A percentile compares a stretch with the other conserved stretches of the same genome.
Evolutionary conservation across 1,140 invertebrate genomes (phyloP).

Genomic region (Zaprionus nigranus): DNA sequence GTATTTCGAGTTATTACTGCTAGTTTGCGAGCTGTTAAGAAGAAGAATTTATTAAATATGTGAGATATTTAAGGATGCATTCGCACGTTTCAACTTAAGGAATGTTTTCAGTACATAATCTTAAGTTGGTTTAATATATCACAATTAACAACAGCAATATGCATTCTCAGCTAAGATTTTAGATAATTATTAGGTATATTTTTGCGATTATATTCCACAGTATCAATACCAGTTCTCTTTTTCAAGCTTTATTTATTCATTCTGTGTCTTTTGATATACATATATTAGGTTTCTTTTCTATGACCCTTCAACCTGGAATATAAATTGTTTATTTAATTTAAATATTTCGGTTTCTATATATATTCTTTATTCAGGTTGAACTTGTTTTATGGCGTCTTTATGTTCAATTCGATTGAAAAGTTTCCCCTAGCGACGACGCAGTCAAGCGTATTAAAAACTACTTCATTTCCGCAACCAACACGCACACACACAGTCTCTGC

Average conservation of each 20-base stretch:
- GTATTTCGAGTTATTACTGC: not conserved
- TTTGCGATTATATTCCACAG: no score
- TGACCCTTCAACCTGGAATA: not conserved
- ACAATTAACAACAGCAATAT: no score
- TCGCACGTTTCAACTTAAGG: no score
- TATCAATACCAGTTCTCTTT: no score
- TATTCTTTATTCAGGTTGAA: not conserved
- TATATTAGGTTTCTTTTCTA: not conserved
- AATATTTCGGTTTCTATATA: not conserved
- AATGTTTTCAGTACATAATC: no score
- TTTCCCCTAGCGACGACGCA: slow-evolving; percentile 34
- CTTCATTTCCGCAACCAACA: slow-evolving; percentile 41
- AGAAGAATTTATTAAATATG: no score
- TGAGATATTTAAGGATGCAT: no score
- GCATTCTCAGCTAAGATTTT: no score
- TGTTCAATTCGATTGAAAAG: slow-evolving; percentile 47
- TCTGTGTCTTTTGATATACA: not conserved
- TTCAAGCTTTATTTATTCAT: not conserved
- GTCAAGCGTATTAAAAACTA: slow-evolving; percentile 47
- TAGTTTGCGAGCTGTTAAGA: no score
- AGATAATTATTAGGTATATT: no score
- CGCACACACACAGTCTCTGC: slow-evolving; percentile 1
- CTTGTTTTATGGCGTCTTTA: slow-evolving; percentile 20
- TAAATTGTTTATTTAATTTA: not conserved
- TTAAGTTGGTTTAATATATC: no score